Evolutionary conservation across 2,888 invertebrate genomes (phyloP).

Genomic region (Apodemia duryi): DNA sequence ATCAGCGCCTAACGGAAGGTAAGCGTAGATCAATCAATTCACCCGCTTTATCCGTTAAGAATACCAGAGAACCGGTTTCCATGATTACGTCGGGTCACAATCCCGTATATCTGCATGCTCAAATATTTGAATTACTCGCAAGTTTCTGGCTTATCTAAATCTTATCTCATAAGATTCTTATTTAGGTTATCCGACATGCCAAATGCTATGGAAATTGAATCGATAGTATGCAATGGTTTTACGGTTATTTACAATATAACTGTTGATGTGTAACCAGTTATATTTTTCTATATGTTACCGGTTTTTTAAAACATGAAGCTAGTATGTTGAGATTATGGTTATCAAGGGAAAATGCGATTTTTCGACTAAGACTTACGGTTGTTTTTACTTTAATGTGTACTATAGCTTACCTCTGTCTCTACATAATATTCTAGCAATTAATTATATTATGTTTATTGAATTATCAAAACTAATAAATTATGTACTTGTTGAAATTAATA

Average conservation of each 20-base stretch:
- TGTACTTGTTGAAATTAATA: background rate
- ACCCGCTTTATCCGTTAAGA: conserved; percentile 50
- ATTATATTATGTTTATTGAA: background rate
- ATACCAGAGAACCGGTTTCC: conserved; percentile 54
- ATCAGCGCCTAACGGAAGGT: conserved; percentile 87
- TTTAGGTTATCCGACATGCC: conserved; percentile 46
- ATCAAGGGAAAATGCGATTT: conserved; percentile 7
- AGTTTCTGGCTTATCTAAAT: conserved; percentile 9
- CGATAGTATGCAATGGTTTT: conserved; percentile 38
- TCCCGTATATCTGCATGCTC: conserved; percentile 29
- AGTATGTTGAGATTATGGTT: background rate
- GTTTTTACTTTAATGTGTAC: background rate
- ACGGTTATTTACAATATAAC: conserved; percentile 20
- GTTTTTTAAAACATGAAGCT: conserved; percentile 24
- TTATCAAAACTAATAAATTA: background rate
- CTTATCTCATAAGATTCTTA: conserved; percentile 36
- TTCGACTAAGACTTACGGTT: conserved; percentile 11
- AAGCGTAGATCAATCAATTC: conserved; percentile 47
- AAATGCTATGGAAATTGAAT: conserved; percentile 36
- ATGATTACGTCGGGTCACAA: conserved; percentile 43
- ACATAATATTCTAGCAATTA: background rate
- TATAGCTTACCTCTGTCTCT: background rate
- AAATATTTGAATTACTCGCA: conserved; percentile 19
- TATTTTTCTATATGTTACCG: conserved; percentile 26
- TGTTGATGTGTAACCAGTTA: conserved; percentile 20